Evolutionary conservation across 2,113 vertebrate genomes (phyloP), one percentile per base, ranked within the genome.

Genomic region (Erythrocebus patas): DNA sequence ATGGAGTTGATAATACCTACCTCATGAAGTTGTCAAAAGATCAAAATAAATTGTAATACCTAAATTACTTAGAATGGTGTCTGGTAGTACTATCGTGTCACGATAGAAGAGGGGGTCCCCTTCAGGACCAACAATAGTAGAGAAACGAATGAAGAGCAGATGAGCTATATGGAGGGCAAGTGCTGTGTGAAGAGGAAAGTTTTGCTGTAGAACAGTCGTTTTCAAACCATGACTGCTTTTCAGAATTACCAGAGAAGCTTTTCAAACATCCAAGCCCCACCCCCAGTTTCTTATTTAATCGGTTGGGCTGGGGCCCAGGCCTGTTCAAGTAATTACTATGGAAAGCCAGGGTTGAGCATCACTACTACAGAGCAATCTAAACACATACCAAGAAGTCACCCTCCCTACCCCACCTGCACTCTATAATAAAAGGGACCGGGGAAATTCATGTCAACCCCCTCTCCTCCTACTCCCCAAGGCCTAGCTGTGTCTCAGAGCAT

Each of bases 241-340:
- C 84, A 86, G 52, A 75, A 92, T 68, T 88, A 81, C 82, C 30
- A 78, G 61, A 90, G 50, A 50, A 73, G 14, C 32, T 91, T 88
- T 93, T 83, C 50, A 91, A 93, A 82, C 32, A 48, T 78, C 79
- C 38, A n/a, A 76, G 6, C 8, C 12, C 35, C 48, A 45, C 0
- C 8, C 23, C 17, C 32, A 92, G 25, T 45, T 89, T 72, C 89
- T 78, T 68, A 82, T 35, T 87, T 57, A 66, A 87, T 17, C 20
- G 55, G 23, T 32, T 59, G 14, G 76, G 12, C 8, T n/a, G 18
- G n/a, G 6, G 16, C 43, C 35, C 50, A 38, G 55, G n/a, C n/a
- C 72, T 86, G 25, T n/a, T 86, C 43, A 81, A 52, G 23, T 40
- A 73, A 22, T 75, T 72, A 35, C 64, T 16, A 1, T 8, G 57